Evolutionary conservation across 1,140 invertebrate genomes (phyloP).

Genomic region (Araneus ventricosus): DNA sequence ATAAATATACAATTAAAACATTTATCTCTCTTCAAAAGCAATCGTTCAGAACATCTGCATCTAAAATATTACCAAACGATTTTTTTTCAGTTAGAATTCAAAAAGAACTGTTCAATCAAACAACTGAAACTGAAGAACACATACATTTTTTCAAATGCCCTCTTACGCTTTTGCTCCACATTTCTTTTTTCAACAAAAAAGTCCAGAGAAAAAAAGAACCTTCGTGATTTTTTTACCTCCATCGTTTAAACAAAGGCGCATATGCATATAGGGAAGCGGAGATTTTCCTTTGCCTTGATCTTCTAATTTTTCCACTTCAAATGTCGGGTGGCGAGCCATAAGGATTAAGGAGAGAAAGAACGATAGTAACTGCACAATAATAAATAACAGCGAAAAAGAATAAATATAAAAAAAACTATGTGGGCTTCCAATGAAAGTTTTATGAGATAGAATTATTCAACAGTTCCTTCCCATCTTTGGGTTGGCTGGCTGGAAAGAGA

Average conservation of each 20-base stretch:
- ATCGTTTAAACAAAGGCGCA: conserved; percentile 17
- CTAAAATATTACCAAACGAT: too few species aligned
- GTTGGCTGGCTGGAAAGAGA: not conserved
- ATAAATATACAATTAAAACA: too few species aligned
- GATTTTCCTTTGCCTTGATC: conserved; percentile 11
- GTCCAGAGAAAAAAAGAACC: not conserved
- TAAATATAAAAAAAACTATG: not conserved
- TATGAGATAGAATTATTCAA: conserved; percentile 74
- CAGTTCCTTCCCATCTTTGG: conserved; percentile 22
- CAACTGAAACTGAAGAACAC: too few species aligned
- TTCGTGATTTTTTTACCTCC: not conserved
- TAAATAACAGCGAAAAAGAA: conserved; percentile 13
- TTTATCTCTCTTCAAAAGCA: too few species aligned
- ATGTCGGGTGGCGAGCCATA: conserved; percentile 10
- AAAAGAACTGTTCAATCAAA: too few species aligned
- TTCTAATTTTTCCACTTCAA: conserved; percentile 50
- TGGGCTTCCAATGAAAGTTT: conserved; percentile 64
- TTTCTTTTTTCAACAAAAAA: too few species aligned
- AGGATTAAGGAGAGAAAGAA: not conserved
- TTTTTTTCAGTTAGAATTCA: too few species aligned
- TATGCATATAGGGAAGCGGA: not conserved
- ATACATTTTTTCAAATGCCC: too few species aligned
- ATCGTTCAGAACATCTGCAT: too few species aligned
- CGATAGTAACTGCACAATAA: conserved; percentile 35
- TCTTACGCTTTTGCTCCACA: too few species aligned